Evolutionary conservation across 2,113 vertebrate genomes (phyloP).

Genomic region (Anolis sagrei): DNA sequence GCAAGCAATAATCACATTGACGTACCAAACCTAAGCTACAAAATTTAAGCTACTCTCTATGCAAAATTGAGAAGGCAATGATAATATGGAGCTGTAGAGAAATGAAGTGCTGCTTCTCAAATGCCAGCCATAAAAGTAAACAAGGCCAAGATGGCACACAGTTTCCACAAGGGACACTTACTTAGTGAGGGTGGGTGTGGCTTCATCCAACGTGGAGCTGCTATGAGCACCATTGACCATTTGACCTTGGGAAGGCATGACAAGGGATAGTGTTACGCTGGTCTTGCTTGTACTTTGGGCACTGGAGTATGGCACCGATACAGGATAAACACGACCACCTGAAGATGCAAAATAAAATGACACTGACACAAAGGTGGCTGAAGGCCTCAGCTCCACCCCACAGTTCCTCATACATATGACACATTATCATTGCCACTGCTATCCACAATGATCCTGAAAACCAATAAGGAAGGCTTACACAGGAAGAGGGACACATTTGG

Average conservation of each 20-base stretch:
- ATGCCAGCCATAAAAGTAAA: not conserved
- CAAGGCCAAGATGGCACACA: not conserved
- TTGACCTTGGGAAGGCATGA: conserved; percentile 96
- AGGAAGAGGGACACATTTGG: not conserved
- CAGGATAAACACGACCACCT: conserved; percentile 94
- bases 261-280: conserved; percentile 94
- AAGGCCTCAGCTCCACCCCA: not conserved
- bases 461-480: not conserved
- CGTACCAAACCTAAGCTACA: not conserved
- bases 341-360: conserved; percentile 37
- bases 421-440: not conserved
- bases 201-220: conserved; percentile 91
- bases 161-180: conserved; percentile 54
- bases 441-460: not conserved
- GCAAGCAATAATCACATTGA: not conserved
- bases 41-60: not conserved
- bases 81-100: conserved; percentile 37
- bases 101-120: conserved; percentile 18
- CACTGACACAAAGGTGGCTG: not conserved
- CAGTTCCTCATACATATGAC: not conserved
- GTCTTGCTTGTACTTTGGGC: conserved; percentile 97
- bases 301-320: conserved; percentile 96
- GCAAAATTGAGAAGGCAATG: not conserved
- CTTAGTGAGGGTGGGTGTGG: conserved; percentile 90
- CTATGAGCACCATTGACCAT: conserved; percentile 97